Base-by-base conservation (phyloP, 2,797 vertebrate species). In the Nannoperca obscura region DNA sequence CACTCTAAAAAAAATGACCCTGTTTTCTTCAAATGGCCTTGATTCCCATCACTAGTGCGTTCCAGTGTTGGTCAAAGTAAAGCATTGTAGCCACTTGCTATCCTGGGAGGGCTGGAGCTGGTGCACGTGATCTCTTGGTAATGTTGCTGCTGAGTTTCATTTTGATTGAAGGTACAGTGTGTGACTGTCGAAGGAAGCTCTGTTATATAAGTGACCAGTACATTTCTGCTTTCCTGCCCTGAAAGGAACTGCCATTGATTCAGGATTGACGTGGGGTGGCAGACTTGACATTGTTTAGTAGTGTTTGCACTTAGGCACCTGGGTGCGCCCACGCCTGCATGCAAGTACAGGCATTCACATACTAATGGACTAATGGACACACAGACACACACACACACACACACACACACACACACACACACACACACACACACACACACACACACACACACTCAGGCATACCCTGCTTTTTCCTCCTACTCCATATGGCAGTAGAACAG, bases 281-380 rank as follows among this genome's bases (percentile, higher is more conserved):
- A 22, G 53, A 67, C 49, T 76, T 49, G 1, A 63, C 61, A 24
- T 54, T 81, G 68, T 80, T 86, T 49, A 62, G 71, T 36, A 20
- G 49, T 22, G 62, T 76, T 81, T 78, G 81, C 52, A 83, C 83
- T 81, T 58, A 63, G 80, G 69, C 55, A 86, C 82, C 86, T 78
- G 40, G 62, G 49, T 79, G 78, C 42, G 6, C 84, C 82, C 72
- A 89, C 81, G 40, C 64, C 34, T 19, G 55, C 59, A 36, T 71
- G 69, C 71, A 58, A 74, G 80, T 53, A 17, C 74, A 81, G 64
- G 53, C 77, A 67, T 81, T 81, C 72, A 75, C 66, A 52, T 78
- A 62, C 83, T 86, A 88, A 90, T 86, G 85, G 74, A 84, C 80
- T 90, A 86, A 87, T 82, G 79, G 70, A 78, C 64, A 60, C 72